Evolutionary conservation across 1,140 invertebrate genomes (phyloP), one percentile per base, ranked within the genome.

Genomic region (Zaprionus kolodkinae): DNA sequence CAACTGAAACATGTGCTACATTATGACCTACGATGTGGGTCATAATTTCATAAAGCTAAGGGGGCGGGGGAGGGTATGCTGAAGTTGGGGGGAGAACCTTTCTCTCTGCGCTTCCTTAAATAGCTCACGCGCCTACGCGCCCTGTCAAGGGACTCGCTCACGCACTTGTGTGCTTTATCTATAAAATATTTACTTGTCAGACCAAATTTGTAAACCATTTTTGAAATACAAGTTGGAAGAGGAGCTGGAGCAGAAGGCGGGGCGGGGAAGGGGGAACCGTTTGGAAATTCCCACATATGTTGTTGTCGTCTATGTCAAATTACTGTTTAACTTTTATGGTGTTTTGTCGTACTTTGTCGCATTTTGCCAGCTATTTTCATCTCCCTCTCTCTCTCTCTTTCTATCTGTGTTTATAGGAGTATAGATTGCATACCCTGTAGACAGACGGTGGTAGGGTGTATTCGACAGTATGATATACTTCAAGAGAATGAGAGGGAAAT

Each of bases 261-360:
- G n/a, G n/a, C n/a, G n/a, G n/a, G n/a, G n/a, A n/a, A n/a, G n/a
- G n/a, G 55, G 33, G 11, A 36, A 13, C 45, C 45, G 50, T 61
- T 13, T 38, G 17, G 17, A 35, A 45, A 70, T 67, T 40, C 35
- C 64, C 83, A 87, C 84, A 87, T 88, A 83, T 87, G 84, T 69
- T 72, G 68, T 68, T 72, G 73, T 73, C 73, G 74, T 80, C 81
- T 76, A 63, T 83, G 81, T 83, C 81, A 83, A 86, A 86, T 86
- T 82, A 87, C 79, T 87, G 84, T 87, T 88, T 70, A 88, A 87
- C 84, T 87, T 87, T 87, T 87, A 86, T 86, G 70, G 79, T 88
- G 67, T 83, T 88, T 88, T 77, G 78, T 86, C 76, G 78, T 75
- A 75, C 79, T 81, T 75, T 81, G 79, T 78, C 79, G 79, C 79